These are phyloP conservation scores for Adelges cooleyi DNA, from an alignment of 1,140 invertebrate genomes.

Conservation along the genomic window DNA sequence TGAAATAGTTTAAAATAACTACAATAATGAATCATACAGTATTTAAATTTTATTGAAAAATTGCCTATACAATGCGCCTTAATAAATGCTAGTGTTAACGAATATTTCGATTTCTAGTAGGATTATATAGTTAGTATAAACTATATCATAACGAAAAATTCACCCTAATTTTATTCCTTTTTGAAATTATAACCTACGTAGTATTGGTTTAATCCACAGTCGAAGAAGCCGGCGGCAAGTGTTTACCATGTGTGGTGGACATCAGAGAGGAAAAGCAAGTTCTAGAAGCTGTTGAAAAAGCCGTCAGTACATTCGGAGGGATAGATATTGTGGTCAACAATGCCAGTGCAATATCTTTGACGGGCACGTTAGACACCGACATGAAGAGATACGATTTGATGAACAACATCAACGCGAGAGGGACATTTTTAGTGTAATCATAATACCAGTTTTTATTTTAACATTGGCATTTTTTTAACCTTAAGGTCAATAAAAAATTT, in stretches of 20 bases:
- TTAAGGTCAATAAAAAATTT: no score
- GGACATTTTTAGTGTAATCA: slow-evolving; percentile 80
- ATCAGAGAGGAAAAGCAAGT: slow-evolving; percentile 79
- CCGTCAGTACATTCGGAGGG: slow-evolving; percentile 85
- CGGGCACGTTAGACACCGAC: slow-evolving; percentile 68
- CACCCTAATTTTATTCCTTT: no score
- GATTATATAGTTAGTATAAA: no score
- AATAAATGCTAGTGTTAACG: no score
- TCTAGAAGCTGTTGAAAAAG: slow-evolving; percentile 67
- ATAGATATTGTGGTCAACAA: slow-evolving; percentile 94
- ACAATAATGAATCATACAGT: not conserved
- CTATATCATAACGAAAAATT: no score
- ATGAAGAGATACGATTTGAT: slow-evolving; percentile 96
- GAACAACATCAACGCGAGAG: slow-evolving; percentile 81
- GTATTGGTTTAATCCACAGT: no score
- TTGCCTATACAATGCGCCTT: no score
- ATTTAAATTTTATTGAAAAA: not conserved
- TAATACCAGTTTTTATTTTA: slow-evolving; percentile 18
- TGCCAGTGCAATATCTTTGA: slow-evolving; percentile 89
- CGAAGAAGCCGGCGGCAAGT: slow-evolving; percentile 79
- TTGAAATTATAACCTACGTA: no score
- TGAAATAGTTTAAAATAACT: no score
- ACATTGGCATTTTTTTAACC: no score
- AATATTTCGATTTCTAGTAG: not conserved
- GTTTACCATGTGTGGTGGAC: slow-evolving; percentile 88